These are phyloP conservation scores for Gastrophryne carolinensis DNA, from an alignment of 2,797 vertebrate species.

Conservation along the genomic window DNA sequence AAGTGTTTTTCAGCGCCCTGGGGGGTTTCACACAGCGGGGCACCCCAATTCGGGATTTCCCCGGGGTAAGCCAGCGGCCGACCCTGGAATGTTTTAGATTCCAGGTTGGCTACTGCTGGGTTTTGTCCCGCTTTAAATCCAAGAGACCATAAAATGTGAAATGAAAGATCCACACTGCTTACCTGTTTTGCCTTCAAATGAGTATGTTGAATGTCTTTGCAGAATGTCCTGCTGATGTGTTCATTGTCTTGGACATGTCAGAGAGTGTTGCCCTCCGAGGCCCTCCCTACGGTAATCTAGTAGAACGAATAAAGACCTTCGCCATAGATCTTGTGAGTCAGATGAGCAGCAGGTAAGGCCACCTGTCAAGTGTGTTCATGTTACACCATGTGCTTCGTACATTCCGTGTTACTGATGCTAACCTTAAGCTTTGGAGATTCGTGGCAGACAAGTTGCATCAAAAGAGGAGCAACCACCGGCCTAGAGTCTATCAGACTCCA, in stretches of 20 bases:
- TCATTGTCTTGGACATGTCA: slow-evolving; percentile 56
- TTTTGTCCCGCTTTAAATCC: no score
- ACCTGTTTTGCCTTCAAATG: no score
- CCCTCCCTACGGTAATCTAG: slow-evolving; percentile 50
- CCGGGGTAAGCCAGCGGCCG: no score
- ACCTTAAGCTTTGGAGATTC: neutral
- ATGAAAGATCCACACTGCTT: no score
- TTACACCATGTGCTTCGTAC: neutral
- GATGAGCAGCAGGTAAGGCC: slow-evolving; percentile 52
- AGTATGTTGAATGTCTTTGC: neutral
- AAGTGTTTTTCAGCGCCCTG: no score
- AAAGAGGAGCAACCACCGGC: no score
- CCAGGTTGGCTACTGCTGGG: no score
- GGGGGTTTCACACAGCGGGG: no score
- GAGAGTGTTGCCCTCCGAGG: slow-evolving; percentile 55
- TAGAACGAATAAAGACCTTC: slow-evolving; percentile 55
- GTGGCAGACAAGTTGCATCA: neutral
- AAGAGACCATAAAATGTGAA: no score
- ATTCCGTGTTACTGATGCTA: neutral
- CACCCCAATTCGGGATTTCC: no score
- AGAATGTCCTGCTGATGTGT: slow-evolving; percentile 55
- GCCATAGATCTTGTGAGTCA: slow-evolving; percentile 49
- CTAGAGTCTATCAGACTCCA: no score
- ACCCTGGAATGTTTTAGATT: no score
- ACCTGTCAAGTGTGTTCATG: neutral